Evolutionary conservation across 92 coral and sea anemone species (phyloP), one percentile per base, ranked within the genome.

Genomic region (Paramuricea clavata): DNA sequence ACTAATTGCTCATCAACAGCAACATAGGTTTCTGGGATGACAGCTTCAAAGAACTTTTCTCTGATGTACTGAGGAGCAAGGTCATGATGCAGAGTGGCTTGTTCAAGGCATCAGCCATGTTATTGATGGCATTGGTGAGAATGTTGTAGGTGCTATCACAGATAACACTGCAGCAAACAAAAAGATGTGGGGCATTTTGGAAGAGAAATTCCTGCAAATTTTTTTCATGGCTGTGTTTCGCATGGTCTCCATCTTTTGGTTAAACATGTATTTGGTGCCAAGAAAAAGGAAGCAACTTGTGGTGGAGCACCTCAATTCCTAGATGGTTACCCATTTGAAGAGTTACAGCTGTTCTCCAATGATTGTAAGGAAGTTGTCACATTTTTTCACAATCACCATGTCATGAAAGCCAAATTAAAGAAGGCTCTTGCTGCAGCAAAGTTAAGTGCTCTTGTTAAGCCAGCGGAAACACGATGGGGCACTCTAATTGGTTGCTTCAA

Each of bases 1-100:
- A 76, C 35, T 12, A 76, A 9, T 56, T 76, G 82, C 68, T 76
- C 82, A 76, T 76, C 82, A 76, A 76, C 35, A 42, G 82, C 69
- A 23, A 42, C 32, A 28, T 56, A 17, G 30, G 31, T 34, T 47
- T 76, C 82, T 44, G 30, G 57, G 62, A 23, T 25, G 82, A 56
- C 69, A 42, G n/a, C 26, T 23, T 76, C 35, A 34, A 74, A 49
- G 62, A 42, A 76, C 57, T 76, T 76, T 56, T n/a, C 62, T 16
- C 31, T 42, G 26, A 76, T 49, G 30, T 42, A 56, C 68, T 7
- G 33, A 60, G 15, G 65, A 57, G 65, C 68, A 60, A 60, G 15
- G 31, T 15, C 68, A 60, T 60, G 68, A 60, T 60, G 33, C 68
- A 60, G 68, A 60, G 12, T 60, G 68, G 68, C 2, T 60, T 60